These are phyloP conservation scores for Meda fulgida DNA, from an alignment of 2,797 vertebrate genomes.

Conservation along the genomic window DNA sequence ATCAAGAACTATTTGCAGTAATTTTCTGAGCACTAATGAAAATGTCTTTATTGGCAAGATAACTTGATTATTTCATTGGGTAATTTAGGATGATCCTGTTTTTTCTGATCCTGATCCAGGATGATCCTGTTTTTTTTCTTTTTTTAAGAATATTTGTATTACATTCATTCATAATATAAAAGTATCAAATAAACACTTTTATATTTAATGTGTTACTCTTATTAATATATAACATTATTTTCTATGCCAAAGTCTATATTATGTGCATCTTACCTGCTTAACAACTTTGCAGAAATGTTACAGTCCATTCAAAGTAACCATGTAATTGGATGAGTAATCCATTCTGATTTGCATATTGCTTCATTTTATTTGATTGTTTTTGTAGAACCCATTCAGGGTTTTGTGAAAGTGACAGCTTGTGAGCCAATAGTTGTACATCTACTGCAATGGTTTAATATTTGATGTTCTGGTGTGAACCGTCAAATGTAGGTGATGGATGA, in stretches of 20 bases:
- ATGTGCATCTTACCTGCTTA: background rate
- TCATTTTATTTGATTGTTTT: too few species aligned
- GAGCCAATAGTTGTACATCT: background rate
- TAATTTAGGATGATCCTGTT: background rate
- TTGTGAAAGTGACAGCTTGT: background rate
- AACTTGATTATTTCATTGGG: background rate
- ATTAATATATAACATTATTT: background rate
- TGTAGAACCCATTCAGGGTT: background rate
- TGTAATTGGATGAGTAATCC: background rate
- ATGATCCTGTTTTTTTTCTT: background rate
- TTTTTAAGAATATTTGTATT: too few species aligned
- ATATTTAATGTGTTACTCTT: background rate
- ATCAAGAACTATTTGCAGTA: background rate
- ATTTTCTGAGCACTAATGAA: background rate
- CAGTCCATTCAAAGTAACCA: background rate
- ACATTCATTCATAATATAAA: background rate
- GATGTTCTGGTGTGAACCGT: background rate
- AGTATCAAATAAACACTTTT: background rate
- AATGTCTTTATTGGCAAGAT: background rate
- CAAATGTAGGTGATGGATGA: conserved; percentile 10
- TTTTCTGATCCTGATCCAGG: too few species aligned
- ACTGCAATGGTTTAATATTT: background rate
- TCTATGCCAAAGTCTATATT: background rate
- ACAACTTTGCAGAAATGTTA: background rate
- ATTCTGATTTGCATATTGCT: background rate